These are phyloP conservation scores for Octodon degus DNA, from an alignment of 2,113 vertebrate species.

Conservation along the genomic window DNA sequence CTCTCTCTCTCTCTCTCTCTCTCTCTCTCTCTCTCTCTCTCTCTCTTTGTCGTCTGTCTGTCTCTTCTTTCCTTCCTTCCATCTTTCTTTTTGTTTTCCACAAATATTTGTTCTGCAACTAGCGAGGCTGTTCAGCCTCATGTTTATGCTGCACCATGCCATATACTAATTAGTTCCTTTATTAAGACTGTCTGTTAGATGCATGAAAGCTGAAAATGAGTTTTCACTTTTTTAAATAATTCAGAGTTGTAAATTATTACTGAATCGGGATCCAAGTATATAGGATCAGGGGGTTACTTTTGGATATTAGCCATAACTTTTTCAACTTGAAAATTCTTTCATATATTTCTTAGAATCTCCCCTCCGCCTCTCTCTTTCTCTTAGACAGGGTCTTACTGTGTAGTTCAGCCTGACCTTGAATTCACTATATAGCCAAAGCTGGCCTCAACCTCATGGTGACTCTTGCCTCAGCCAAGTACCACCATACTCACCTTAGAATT, in stretches of 20 bases:
- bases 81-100: conserved; percentile 23
- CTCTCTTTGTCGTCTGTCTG: too few species aligned
- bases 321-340: not conserved
- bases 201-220: not conserved
- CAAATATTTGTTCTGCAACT: not conserved
- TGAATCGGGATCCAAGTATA: conserved; percentile 9
- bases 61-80: not conserved
- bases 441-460: not conserved
- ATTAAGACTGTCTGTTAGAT: conserved; percentile 31
- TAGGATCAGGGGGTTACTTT: not conserved
- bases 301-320: conserved; percentile 32
- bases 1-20: not conserved
- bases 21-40: not conserved
- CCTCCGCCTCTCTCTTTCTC: not conserved
- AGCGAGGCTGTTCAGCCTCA: not conserved
- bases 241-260: conserved; percentile 28
- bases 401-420: not conserved
- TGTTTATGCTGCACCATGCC: not conserved
- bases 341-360: not conserved
- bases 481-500: not conserved
- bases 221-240: conserved; percentile 36
- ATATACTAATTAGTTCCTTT: conserved; percentile 43
- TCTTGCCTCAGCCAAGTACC: not conserved
- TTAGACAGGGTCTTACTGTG: not conserved
- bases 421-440: not conserved